These are phyloP conservation scores for Pachycephus smyrnensis DNA, from an alignment of 2,888 invertebrate species.

Conservation along the genomic window DNA sequence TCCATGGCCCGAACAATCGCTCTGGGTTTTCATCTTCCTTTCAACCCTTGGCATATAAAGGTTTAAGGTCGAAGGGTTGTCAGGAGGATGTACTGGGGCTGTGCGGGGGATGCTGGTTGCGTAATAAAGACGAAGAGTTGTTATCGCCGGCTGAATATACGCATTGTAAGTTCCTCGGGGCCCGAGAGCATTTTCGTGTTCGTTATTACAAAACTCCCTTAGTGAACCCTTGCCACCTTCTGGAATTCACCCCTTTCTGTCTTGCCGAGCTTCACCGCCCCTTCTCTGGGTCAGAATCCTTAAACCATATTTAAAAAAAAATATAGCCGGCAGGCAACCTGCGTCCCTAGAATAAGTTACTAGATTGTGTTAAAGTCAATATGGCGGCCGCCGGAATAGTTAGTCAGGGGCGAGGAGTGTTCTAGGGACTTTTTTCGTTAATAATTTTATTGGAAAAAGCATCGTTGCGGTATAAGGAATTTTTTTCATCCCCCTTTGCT, in stretches of 20 bases:
- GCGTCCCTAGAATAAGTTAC: background rate
- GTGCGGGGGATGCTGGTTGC: background rate
- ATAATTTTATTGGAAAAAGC: background rate
- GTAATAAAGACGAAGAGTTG: background rate
- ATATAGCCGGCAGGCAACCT: background rate
- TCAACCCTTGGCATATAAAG: background rate
- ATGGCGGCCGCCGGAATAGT: background rate
- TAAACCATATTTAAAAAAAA: background rate
- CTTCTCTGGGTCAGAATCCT: background rate
- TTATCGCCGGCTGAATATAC: background rate
- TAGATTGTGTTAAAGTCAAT: background rate
- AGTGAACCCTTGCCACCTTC: background rate
- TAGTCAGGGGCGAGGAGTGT: background rate
- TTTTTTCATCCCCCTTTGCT: background rate
- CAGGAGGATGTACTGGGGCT: background rate
- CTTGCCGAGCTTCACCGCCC: background rate
- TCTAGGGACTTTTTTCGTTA: background rate
- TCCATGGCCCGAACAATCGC: background rate
- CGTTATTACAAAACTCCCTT: background rate
- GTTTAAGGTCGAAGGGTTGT: background rate
- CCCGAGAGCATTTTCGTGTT: conserved; percentile 2
- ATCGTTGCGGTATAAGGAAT: background rate
- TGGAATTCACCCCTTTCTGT: background rate
- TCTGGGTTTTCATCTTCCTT: background rate
- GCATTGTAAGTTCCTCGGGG: background rate